Conservation (phyloP, 2,888 invertebrate genomes). For the Apomyelois bistriatella region DNA sequence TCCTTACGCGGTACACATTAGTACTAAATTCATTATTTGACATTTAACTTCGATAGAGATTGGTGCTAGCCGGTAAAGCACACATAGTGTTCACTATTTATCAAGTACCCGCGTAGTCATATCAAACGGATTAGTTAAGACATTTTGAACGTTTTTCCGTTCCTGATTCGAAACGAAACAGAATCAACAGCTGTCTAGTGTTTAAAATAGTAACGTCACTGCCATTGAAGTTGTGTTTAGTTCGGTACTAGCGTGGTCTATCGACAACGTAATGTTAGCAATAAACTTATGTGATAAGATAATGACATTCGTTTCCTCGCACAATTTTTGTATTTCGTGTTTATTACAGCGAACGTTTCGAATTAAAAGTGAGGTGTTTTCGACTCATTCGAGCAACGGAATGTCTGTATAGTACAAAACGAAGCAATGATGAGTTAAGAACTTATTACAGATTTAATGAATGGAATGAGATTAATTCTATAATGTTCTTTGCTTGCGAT, state of each 20-base stretch:
- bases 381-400: conserved; percentile 4
- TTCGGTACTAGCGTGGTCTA: conserved; percentile 27
- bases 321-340: conserved; percentile 40
- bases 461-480: not conserved
- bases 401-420: conserved; percentile 2
- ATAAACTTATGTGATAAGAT: conserved; percentile 70
- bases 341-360: conserved; percentile 9
- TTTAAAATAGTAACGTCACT: conserved; percentile 40
- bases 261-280: conserved; percentile 60
- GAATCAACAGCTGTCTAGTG: conserved; percentile 60
- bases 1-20: too few species aligned
- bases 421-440: conserved; percentile 2
- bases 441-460: not conserved
- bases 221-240: conserved; percentile 53
- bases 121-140: conserved; percentile 54
- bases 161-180: conserved; percentile 32
- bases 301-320: conserved; percentile 51
- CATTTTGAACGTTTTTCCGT: conserved; percentile 46
- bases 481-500: conserved; percentile 4
- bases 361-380: not conserved
- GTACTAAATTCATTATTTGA: too few species aligned
- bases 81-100: conserved; percentile 6
- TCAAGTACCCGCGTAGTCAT: conserved; percentile 49
- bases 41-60: not conserved
- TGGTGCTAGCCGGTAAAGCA: not conserved